These are phyloP conservation scores for Caracal caracal DNA, from an alignment of 2,113 vertebrate genomes.

Conservation along the genomic window DNA sequence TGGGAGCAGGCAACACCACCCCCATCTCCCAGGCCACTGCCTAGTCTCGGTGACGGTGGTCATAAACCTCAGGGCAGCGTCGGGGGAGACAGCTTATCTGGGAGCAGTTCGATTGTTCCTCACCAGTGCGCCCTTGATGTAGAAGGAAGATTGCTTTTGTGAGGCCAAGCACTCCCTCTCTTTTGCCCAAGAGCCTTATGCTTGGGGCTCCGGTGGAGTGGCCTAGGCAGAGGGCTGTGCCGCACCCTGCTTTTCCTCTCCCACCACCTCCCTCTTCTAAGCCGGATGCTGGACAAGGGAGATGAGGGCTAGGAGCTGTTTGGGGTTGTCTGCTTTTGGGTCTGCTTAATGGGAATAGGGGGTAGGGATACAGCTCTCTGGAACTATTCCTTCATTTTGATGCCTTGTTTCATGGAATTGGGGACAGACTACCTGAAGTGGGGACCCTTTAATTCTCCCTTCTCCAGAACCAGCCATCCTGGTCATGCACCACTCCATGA, in stretches of 20 bases:
- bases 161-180: neutral
- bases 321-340: neutral
- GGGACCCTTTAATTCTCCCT: neutral
- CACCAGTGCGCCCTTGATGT: slow-evolving; percentile 49
- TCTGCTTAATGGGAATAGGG: neutral
- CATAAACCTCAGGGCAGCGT: neutral
- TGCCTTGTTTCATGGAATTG: neutral
- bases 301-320: neutral
- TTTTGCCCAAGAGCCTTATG: neutral
- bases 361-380: neutral
- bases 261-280: neutral
- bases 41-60: neutral
- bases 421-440: neutral
- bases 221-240: neutral
- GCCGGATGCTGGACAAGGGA: neutral
- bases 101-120: slow-evolving; percentile 32
- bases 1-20: accelerated
- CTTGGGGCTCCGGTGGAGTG: neutral
- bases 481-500: slow-evolving; percentile 99
- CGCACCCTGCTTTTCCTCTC: neutral
- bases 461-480: slow-evolving; percentile 95
- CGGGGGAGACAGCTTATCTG: neutral
- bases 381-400: neutral
- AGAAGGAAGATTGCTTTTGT: slow-evolving; percentile 40
- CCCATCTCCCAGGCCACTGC: neutral